These are phyloP conservation scores for Osmoderma eremita DNA, from an alignment of 2,888 invertebrate species.

Conservation along the genomic window DNA sequence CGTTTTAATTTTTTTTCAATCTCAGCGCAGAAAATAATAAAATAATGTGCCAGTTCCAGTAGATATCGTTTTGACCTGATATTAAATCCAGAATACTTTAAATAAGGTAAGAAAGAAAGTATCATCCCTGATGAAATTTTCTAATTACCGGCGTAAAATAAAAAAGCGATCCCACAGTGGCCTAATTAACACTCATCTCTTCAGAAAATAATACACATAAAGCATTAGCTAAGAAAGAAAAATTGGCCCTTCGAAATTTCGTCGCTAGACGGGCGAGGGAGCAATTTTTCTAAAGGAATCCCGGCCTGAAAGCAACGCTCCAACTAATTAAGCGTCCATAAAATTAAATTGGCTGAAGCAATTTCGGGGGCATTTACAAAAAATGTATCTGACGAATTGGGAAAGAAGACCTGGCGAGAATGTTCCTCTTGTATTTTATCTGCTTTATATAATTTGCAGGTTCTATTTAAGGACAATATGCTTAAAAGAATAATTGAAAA, in stretches of 20 bases:
- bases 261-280: conserved; percentile 5
- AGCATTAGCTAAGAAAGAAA: conserved; percentile 10
- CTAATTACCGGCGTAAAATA: conserved; percentile 2
- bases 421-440: neutral
- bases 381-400: conserved; percentile 13
- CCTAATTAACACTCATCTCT: conserved; percentile 31
- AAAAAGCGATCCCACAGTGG: conserved; percentile 9
- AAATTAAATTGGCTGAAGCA: conserved; percentile 31
- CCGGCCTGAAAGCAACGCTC: conserved; percentile 25
- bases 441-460: too few relatives aligned
- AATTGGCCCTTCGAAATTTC: conserved; percentile 27
- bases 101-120: neutral
- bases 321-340: conserved; percentile 33
- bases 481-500: too few relatives aligned
- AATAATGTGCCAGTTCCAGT: neutral
- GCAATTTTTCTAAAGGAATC: conserved; percentile 33
- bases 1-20: too few relatives aligned
- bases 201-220: conserved; percentile 25
- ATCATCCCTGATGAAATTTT: neutral
- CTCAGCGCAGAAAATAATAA: neutral
- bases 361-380: conserved; percentile 31
- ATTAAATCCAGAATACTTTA: too few relatives aligned
- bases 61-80: too few relatives aligned
- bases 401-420: neutral
- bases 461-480: too few relatives aligned